Base-by-base conservation (phyloP, 2,888 invertebrate genomes). In the Vandiemenella viatica region DNA sequence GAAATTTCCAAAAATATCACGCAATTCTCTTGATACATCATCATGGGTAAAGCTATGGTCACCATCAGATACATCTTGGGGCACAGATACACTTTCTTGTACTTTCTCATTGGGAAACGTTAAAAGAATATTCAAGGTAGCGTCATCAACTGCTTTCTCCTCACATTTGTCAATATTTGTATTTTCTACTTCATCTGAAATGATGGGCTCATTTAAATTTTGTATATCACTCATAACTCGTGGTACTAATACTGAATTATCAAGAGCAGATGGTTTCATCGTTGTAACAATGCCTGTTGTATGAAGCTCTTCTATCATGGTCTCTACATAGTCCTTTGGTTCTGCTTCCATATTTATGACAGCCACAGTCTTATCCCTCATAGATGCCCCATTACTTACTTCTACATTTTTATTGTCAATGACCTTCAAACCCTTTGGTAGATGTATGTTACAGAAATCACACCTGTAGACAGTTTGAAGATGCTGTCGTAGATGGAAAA, bases 401-500 rank as follows among this genome's bases (percentile, higher is more conserved):
- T 32, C 32, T 13, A 32, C n/a, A 32, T 32, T 32, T 32, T 32
- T 32, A 32, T 13, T 2, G 10, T 32, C 32, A 32, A 13, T 32
- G n/a, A 13, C 2, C n/a, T 32, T 32, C 13, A 10, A 13, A 13
- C 18, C 32, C 18, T 16, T 13, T 10, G 44, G 44, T 16, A 44
- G 16, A 32, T 13, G 2, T n/a, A 44, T 15, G 16, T 42, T 32
- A 32, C 47, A 47, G 20, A 47, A 47, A 19, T 47, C 47, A 32
- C 47, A 47, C 10, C 23, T 13, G 21, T 47, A 47, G 5, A 26
- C 19, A 20, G 7, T 20, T n/a, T 47, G 41, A 15, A 47, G n/a
- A 19, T 47, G 47, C 23, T 42, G 47, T 13, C 47, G 47, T 19
- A 47, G 19, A 13, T 47, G 47, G 16, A 42, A 47, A 4, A 47